phyloP scores from a whole-genome alignment of 2,888 invertebrate species.

The Clitarchus hookeri region DNA sequence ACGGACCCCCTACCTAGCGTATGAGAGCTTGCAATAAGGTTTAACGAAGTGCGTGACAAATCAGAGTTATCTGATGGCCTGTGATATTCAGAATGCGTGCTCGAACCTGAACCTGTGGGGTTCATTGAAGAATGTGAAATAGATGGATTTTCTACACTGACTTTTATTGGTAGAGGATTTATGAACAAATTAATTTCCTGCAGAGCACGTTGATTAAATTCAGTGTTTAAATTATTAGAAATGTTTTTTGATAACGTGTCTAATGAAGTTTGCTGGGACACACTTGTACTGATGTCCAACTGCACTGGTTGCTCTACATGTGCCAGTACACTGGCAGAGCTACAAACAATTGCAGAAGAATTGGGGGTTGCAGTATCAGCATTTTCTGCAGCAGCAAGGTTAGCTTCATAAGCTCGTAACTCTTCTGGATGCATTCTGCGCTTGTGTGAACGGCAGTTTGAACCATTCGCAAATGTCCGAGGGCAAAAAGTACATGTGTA shows the following conservation, averaged over 20 bases:
- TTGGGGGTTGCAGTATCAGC: neutral
- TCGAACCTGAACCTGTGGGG: neutral
- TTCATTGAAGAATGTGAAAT: slow-evolving; percentile 2
- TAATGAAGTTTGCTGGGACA: slow-evolving; percentile 14
- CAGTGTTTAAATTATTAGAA: slow-evolving; percentile 23
- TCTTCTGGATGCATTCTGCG: slow-evolving; percentile 60
- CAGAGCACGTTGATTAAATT: slow-evolving; percentile 4
- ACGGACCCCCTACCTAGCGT: neutral
- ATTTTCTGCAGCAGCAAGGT: slow-evolving; percentile 41
- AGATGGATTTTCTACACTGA: neutral
- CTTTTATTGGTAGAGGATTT: slow-evolving; percentile 3
- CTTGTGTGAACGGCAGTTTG: slow-evolving; percentile 61
- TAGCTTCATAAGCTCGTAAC: slow-evolving; percentile 45
- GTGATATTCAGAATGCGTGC: neutral
- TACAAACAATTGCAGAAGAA: neutral
- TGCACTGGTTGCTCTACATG: neutral
- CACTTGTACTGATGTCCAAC: slow-evolving; percentile 2
- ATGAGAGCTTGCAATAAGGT: neutral
- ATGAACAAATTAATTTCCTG: slow-evolving; percentile 24
- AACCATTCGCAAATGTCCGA: slow-evolving; percentile 62
- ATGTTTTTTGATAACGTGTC: neutral
- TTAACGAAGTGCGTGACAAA: neutral
- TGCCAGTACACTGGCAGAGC: neutral
- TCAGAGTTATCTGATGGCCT: slow-evolving; percentile 2
- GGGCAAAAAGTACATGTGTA: slow-evolving; percentile 62